Base-by-base conservation (phyloP, 2,113 vertebrate species). In the Pseudolaguvia tuberculata region DNA sequence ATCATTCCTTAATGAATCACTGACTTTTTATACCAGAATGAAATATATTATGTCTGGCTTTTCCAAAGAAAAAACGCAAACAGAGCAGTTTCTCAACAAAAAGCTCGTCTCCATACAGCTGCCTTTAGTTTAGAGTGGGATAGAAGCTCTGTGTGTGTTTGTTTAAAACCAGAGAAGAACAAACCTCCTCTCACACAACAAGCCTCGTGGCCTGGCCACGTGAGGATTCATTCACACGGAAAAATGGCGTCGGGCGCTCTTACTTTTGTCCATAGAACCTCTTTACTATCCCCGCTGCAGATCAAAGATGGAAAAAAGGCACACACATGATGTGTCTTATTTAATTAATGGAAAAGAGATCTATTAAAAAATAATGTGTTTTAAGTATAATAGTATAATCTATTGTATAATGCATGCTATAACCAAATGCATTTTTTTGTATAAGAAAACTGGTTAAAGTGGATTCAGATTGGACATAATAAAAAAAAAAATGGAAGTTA, bases 131-230 rank as follows among this genome's bases (percentile, higher is more conserved):
- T 75, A 57, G 25, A 72, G 52, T 52, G 56, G 8, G 58, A 69
- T 67, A 15, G 76, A 58, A 52, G 31, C 56, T 51, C 1, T 13
- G 20, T 51, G 66, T 79, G 82, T 53, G 81, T 80, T 69, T 79
- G 76, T 79, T 78, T 57, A 23, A 18, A 68, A 21, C 67, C 57
- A 69, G 17, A 8, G 23, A 81, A 23, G 23, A 35, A 42, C 55
- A 25, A 72, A 31, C 17, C n/a, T 11, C 72, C 77, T 82, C 78
- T 82, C 82, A 85, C 71, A 78, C 81, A 1, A 55, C 62, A 70
- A 29, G 20, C 45, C 29, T 55, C 53, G 75, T 29, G 21, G 51
- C n/a, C 70, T 65, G 5, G 81, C 70, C 76, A 82, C 23, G 2
- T 27, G 55, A 72, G 63, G 35, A 18, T 67, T 35, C 23, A 20